Percentiles rank a stretch among this genome's conserved stretches.
These are phyloP conservation scores for Chaetops frenatus DNA, from an alignment of 2,113 vertebrate species.

Conservation along the genomic window DNA sequence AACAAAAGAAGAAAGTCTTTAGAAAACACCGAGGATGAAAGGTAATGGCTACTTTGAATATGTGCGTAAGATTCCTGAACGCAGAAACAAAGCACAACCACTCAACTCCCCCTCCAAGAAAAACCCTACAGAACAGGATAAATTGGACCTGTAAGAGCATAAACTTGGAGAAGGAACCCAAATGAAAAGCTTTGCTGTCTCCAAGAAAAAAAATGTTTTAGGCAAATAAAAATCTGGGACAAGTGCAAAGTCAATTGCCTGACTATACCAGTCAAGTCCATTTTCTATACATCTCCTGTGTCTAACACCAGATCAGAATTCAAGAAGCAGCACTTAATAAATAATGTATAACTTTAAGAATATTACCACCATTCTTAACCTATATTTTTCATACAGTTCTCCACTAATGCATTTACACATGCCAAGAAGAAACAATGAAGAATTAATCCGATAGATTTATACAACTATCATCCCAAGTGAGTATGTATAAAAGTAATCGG, in stretches of 20 bases:
- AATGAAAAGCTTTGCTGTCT: not conserved
- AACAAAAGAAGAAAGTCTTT: not conserved
- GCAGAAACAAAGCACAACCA: not conserved
- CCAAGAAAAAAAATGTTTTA: not conserved
- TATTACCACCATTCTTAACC: not conserved
- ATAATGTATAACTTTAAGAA: not conserved
- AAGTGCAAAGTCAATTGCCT: not conserved
- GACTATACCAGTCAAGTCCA: not conserved
- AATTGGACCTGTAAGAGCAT: not conserved
- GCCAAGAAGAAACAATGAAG: not conserved
- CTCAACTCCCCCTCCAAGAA: rapidly evolving
- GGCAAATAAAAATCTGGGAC: not conserved
- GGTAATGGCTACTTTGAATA: not conserved
- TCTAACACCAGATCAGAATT: not conserved
- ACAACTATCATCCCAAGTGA: not conserved
- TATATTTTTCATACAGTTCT: not conserved
- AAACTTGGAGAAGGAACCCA: not conserved
- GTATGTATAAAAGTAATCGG: not conserved
- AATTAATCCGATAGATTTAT: not conserved
- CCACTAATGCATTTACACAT: not conserved
- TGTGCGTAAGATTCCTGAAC: not conserved
- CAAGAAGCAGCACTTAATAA: not conserved
- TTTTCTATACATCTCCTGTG: not conserved
- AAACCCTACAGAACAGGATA: not conserved
- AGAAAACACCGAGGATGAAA: not conserved